Evolutionary conservation across 2,888 invertebrate species (phyloP).

Genomic region (Paralinhomoeus sp.): DNA sequence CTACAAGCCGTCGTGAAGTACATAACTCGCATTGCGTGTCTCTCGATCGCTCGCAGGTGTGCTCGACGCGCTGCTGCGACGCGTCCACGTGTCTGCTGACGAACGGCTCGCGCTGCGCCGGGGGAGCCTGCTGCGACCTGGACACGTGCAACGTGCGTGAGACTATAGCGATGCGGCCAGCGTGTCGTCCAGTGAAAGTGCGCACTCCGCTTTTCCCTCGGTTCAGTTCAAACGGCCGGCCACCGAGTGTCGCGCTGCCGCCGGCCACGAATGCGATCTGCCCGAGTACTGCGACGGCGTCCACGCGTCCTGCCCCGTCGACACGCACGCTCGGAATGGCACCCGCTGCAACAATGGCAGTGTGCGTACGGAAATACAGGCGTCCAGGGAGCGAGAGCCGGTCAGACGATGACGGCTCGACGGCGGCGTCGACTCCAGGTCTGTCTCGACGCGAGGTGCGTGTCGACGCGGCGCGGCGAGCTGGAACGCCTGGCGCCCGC

Average conservation of each 20-base stretch:
- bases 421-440: too few relatives aligned
- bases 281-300: slow-evolving; percentile 84
- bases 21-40: too few relatives aligned
- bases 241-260: slow-evolving; percentile 52
- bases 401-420: too few relatives aligned
- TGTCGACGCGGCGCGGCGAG: slow-evolving; percentile 39
- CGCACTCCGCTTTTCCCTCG: slow-evolving; percentile 1
- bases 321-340: slow-evolving; percentile 72
- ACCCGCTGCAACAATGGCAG: slow-evolving; percentile 37
- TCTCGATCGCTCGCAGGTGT: slow-evolving; percentile 39
- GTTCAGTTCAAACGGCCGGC: slow-evolving; percentile 46
- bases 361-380: not conserved
- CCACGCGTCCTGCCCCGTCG: slow-evolving; percentile 70
- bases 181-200: not conserved
- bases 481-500: slow-evolving; percentile 7
- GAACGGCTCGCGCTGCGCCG: slow-evolving; percentile 73
- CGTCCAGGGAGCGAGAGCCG: slow-evolving; percentile 3
- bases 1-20: too few relatives aligned
- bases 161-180: too few relatives aligned
- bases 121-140: slow-evolving; percentile 76
- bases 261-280: slow-evolving; percentile 71
- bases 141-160: slow-evolving; percentile 35
- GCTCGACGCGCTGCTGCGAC: slow-evolving; percentile 61
- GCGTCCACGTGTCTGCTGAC: slow-evolving; percentile 61
- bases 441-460: slow-evolving; percentile 71